A percentile compares a stretch with the other conserved stretches of the same genome.
Evolutionary conservation across 2,888 invertebrate genomes (phyloP).

Genomic region (Parasteatoda lunata): DNA sequence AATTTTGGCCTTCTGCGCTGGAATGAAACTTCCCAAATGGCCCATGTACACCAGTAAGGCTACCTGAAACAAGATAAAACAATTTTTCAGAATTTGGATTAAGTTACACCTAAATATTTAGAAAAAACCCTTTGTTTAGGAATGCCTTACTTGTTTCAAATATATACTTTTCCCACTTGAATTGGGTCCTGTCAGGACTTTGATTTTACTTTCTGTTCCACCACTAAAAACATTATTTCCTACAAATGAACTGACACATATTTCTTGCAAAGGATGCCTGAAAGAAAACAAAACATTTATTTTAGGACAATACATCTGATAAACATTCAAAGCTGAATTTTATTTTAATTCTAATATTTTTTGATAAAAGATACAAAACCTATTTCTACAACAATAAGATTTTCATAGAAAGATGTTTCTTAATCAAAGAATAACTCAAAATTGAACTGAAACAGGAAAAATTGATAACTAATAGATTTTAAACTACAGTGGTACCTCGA

Average conservation of each 20-base stretch:
- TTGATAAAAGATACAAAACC: too few species aligned
- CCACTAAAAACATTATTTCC: constrained; percentile 83
- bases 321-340: too few species aligned
- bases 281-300: background rate
- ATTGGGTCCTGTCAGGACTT: constrained; percentile 91
- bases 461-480: too few species aligned
- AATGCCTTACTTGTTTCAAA: constrained; percentile 82
- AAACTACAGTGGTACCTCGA: too few species aligned
- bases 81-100: background rate
- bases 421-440: too few species aligned
- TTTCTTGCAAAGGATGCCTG: constrained; percentile 85
- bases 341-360: too few species aligned
- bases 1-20: constrained; percentile 73
- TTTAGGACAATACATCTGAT: too few species aligned
- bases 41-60: constrained; percentile 75
- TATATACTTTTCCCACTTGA: constrained; percentile 94
- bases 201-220: constrained; percentile 79
- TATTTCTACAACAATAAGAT: too few species aligned
- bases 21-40: constrained; percentile 76
- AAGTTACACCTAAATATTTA: background rate
- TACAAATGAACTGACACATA: constrained; percentile 81
- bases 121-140: too few species aligned
- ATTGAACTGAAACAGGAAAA: too few species aligned
- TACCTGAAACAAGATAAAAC: constrained; percentile 77
- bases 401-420: too few species aligned